Conservation (phyloP, 2,113 vertebrate species). For the Aphyosemion australe region DNA sequence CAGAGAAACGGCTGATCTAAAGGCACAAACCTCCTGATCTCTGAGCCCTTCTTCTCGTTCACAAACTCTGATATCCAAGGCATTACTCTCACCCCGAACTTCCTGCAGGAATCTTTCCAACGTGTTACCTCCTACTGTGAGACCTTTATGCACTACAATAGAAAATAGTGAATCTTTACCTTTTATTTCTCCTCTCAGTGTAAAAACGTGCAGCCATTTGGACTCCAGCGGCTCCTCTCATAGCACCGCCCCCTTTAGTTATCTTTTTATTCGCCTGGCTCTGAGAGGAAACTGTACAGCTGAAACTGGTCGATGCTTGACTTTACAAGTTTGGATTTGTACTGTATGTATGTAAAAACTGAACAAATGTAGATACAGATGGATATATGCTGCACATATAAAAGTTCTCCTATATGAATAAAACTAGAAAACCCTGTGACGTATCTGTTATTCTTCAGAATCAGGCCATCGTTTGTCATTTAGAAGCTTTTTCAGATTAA, state of each 20-base stretch:
- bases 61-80: conserved; percentile 5
- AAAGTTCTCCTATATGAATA: conserved; percentile 60
- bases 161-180: conserved; percentile 29
- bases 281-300: conserved; percentile 38
- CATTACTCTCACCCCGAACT: conserved; percentile 32
- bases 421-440: conserved; percentile 28
- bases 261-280: conserved; percentile 18
- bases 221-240: conserved; percentile 21
- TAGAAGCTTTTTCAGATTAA: too few species aligned
- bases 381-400: conserved; percentile 68
- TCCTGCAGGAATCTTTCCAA: conserved; percentile 52
- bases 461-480: too few species aligned
- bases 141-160: conserved; percentile 50
- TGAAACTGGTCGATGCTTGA: conserved; percentile 34
- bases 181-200: conserved; percentile 24
- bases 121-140: conserved; percentile 68
- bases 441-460: conserved; percentile 16
- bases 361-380: conserved; percentile 75
- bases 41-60: conserved; percentile 34
- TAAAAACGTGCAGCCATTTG: conserved; percentile 8
- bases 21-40: conserved; percentile 61
- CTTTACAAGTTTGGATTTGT: conserved; percentile 55
- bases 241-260: conserved; percentile 24
- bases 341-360: conserved; percentile 63
- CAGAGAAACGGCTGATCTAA: conserved; percentile 20